Conservation (phyloP, 2,797 vertebrate species). For the Vespertilio murinus region DNA sequence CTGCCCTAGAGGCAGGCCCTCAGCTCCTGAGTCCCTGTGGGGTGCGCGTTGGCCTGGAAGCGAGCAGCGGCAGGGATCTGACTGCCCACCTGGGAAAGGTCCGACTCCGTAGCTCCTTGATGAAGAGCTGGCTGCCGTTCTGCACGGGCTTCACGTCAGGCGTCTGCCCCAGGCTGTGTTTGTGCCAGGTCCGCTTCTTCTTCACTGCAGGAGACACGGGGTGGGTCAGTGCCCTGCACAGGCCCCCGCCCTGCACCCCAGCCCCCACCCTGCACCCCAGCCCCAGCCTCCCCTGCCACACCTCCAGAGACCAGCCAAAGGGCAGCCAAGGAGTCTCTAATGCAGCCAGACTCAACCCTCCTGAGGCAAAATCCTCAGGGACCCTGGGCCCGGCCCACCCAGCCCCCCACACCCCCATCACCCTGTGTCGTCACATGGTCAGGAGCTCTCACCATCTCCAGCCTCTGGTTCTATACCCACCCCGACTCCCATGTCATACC, state of each 20-base stretch:
- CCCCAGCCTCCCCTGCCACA: too few species aligned
- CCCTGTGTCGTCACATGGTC: neutral
- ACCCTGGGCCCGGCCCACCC: neutral
- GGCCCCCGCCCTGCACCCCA: neutral
- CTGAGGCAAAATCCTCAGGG: neutral
- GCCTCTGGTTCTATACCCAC: neutral
- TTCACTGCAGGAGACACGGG: slow-evolving; percentile 87
- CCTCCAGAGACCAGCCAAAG: neutral
- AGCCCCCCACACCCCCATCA: neutral
- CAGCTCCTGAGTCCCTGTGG: neutral
- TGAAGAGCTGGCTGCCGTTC: slow-evolving; percentile 98
- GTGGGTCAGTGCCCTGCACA: neutral
- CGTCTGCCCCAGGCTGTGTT: slow-evolving; percentile 93
- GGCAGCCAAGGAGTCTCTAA: neutral
- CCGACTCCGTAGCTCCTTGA: slow-evolving; percentile 95
- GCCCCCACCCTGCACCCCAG: neutral
- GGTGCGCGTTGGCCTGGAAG: accelerated
- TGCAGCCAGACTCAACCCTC: neutral
- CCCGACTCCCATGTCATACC: neutral
- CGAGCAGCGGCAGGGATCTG: too few species aligned
- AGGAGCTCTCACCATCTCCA: neutral
- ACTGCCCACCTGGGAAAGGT: slow-evolving; percentile 95
- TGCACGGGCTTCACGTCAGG: slow-evolving; percentile 95
- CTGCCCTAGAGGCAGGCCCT: neutral
- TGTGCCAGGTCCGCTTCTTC: slow-evolving; percentile 98